These are phyloP conservation scores for Bradypodion ventrale DNA, from an alignment of 2,797 vertebrate species.

Conservation along the genomic window DNA sequence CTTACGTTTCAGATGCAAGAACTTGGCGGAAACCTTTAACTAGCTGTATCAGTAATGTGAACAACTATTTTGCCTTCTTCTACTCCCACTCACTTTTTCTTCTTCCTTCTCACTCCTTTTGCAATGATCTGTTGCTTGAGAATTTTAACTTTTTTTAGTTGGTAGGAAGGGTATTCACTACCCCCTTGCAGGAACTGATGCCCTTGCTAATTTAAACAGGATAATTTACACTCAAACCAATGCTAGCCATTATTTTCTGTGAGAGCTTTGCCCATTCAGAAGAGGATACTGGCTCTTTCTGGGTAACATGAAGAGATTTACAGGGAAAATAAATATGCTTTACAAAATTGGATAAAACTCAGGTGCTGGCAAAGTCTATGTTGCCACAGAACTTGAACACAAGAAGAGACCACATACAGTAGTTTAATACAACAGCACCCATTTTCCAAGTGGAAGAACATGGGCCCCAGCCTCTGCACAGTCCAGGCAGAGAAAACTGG, in stretches of 20 bases:
- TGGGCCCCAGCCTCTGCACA: neutral
- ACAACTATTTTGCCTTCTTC: constrained; percentile 4
- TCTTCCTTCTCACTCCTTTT: too few species aligned
- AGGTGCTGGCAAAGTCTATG: constrained; percentile 2
- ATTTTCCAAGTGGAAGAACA: neutral
- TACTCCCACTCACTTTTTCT: neutral
- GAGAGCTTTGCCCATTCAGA: too few species aligned
- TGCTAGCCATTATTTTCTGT: too few species aligned
- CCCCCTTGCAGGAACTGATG: too few species aligned
- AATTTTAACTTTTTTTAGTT: too few species aligned
- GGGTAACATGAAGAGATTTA: constrained; percentile 19
- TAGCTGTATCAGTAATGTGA: neutral
- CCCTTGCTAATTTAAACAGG: too few species aligned
- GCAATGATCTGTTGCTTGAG: too few species aligned
- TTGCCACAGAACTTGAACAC: neutral
- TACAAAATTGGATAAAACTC: neutral
- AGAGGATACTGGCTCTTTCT: neutral
- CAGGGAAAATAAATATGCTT: constrained; percentile 3
- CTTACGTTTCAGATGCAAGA: constrained; percentile 9
- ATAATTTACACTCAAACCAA: too few species aligned
- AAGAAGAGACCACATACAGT: neutral
- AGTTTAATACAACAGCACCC: neutral
- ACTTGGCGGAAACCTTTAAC: neutral
- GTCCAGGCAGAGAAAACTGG: constrained; percentile 17
- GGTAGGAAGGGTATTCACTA: too few species aligned